phyloP scores from a whole-genome alignment of 2,797 vertebrate species.

The Megalops cyprinoides region DNA sequence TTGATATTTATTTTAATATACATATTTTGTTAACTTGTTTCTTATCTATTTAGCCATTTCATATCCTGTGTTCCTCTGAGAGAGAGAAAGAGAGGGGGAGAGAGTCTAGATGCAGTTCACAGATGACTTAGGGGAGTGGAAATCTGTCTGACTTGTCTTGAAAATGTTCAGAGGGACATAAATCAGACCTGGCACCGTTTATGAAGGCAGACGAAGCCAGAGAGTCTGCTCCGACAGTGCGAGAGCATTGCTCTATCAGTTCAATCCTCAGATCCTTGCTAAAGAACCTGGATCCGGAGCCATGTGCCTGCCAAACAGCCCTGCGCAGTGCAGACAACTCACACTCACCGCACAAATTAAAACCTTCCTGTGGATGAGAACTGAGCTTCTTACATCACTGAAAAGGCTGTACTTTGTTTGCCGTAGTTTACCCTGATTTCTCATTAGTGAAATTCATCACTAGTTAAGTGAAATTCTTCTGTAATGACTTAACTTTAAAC shows the following conservation, averaged over 20 bases:
- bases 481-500: background rate
- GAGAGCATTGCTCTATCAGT: background rate
- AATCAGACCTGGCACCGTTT: background rate
- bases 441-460: background rate
- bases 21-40: too few species aligned
- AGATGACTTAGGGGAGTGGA: background rate
- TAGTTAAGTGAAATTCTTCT: background rate
- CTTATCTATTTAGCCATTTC: too few species aligned
- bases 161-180: background rate
- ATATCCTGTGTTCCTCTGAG: background rate
- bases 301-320: background rate
- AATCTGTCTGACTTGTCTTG: constrained; percentile 7
- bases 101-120: background rate
- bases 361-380: background rate
- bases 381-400: background rate
- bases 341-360: too few species aligned
- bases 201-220: background rate
- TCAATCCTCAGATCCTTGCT: too few species aligned
- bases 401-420: background rate
- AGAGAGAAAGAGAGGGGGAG: background rate
- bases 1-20: too few species aligned
- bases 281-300: background rate
- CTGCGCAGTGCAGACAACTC: background rate
- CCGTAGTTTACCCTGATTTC: background rate
- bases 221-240: background rate